A percentile compares a stretch with the other conserved stretches of the same genome.
Evolutionary conservation across 1,140 invertebrate genomes (phyloP).

Genomic region (Oedothorax gibbosus): DNA sequence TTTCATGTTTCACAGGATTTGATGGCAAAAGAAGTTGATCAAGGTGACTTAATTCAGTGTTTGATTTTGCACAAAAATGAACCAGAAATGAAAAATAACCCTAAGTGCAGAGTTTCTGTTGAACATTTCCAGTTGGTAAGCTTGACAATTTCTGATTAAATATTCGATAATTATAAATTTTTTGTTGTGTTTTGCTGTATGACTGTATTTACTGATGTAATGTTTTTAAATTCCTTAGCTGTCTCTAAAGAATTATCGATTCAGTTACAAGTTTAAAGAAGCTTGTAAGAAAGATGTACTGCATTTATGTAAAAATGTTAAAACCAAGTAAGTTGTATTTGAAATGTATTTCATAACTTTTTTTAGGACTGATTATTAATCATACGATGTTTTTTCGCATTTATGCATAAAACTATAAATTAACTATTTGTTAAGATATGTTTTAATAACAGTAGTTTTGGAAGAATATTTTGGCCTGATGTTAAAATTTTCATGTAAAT

Average conservation of each 20-base stretch:
- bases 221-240: slow-evolving; percentile 33
- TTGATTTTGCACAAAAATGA: slow-evolving; percentile 93
- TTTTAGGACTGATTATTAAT: no score
- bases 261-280: slow-evolving; percentile 95
- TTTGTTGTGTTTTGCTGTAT: background rate
- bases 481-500: no score
- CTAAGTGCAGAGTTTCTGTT: slow-evolving; percentile 91
- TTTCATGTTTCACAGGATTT: slow-evolving; percentile 29
- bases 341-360: no score
- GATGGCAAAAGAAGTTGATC: slow-evolving; percentile 68
- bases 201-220: background rate
- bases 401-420: no score
- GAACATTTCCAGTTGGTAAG: slow-evolving; percentile 82
- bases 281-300: slow-evolving; percentile 88
- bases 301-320: slow-evolving; percentile 76
- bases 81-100: slow-evolving; percentile 74
- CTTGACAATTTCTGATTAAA: background rate
- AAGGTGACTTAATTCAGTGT: slow-evolving; percentile 89
- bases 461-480: no score
- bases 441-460: no score
- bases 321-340: slow-evolving; percentile 63
- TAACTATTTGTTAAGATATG: no score
- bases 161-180: background rate
- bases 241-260: slow-evolving; percentile 91
- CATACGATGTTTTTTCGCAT: no score